These are phyloP conservation scores for Clupea harengus DNA, from an alignment of 2,113 vertebrate species.

Conservation along the genomic window DNA sequence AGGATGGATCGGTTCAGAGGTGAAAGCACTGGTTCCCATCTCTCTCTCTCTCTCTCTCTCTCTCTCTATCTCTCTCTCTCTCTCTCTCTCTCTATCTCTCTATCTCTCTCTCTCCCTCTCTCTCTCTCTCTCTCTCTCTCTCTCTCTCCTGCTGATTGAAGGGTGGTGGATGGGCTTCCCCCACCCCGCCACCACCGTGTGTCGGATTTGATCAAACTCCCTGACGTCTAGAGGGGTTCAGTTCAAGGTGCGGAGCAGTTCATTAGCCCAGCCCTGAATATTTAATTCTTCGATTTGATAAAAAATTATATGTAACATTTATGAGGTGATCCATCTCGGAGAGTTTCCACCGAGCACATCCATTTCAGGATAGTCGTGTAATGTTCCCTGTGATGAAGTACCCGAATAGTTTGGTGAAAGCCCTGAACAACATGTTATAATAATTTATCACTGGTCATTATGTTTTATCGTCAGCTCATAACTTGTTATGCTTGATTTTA, in stretches of 20 bases:
- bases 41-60: not conserved
- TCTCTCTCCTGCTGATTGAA: not conserved
- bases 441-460: not conserved
- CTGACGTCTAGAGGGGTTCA: conserved; percentile 29
- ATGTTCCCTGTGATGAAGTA: not conserved
- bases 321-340: conserved; percentile 63
- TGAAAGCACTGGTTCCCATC: not conserved
- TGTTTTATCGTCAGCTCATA: conserved; percentile 11
- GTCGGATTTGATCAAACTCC: not conserved
- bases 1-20: not conserved
- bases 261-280: conserved; percentile 69
- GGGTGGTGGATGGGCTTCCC: not conserved
- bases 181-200: not conserved
- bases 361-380: conserved; percentile 25
- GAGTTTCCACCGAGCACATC: conserved; percentile 39
- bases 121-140: too few species aligned
- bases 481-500: conserved; percentile 9
- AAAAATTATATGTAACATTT: conserved; percentile 64
- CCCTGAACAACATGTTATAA: conserved; percentile 1
- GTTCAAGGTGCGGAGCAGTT: conserved; percentile 49
- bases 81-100: too few species aligned
- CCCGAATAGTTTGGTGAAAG: not conserved
- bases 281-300: conserved; percentile 67
- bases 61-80: too few species aligned
- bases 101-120: too few species aligned